Percentiles rank a stretch among this genome's conserved stretches.
These are phyloP conservation scores for Cheilosia vernalis DNA, from an alignment of 2,888 invertebrate species.

Conservation along the genomic window DNA sequence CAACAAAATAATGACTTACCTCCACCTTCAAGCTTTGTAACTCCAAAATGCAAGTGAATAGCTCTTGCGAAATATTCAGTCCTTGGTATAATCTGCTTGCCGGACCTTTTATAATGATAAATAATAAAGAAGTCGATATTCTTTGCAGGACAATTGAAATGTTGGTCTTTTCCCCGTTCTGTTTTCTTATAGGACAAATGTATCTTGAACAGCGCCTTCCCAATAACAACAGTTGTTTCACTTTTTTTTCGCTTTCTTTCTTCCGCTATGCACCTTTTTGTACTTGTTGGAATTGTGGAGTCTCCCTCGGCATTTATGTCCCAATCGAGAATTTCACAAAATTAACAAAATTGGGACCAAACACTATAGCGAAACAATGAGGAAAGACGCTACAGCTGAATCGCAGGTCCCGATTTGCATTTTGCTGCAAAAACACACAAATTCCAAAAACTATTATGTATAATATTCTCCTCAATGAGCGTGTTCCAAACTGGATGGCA, in stretches of 20 bases:
- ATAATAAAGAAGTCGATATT: conserved; percentile 10
- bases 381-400: conserved; percentile 59
- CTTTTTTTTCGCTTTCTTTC: conserved; percentile 11
- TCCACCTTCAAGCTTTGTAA: conserved; percentile 27
- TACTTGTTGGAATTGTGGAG: conserved; percentile 33
- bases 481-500: neutral
- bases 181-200: conserved; percentile 38
- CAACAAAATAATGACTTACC: conserved; percentile 36
- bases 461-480: conserved; percentile 21
- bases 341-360: conserved; percentile 16
- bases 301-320: neutral
- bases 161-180: conserved; percentile 7
- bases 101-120: neutral
- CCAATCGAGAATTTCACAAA: conserved; percentile 7
- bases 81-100: conserved; percentile 6
- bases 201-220: conserved; percentile 34
- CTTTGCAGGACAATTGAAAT: conserved; percentile 35
- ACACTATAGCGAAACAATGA: conserved; percentile 51
- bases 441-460: conserved; percentile 36
- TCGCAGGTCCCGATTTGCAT: conserved; percentile 59
- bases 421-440: conserved; percentile 62
- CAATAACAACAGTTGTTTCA: conserved; percentile 70
- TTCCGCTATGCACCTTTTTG: conserved; percentile 31
- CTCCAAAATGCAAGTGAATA: conserved; percentile 43
- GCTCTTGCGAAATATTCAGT: conserved; percentile 24